These are phyloP conservation scores for Paramormyrops kingsleyae DNA, from an alignment of 2,113 vertebrate genomes.

Conservation along the genomic window DNA sequence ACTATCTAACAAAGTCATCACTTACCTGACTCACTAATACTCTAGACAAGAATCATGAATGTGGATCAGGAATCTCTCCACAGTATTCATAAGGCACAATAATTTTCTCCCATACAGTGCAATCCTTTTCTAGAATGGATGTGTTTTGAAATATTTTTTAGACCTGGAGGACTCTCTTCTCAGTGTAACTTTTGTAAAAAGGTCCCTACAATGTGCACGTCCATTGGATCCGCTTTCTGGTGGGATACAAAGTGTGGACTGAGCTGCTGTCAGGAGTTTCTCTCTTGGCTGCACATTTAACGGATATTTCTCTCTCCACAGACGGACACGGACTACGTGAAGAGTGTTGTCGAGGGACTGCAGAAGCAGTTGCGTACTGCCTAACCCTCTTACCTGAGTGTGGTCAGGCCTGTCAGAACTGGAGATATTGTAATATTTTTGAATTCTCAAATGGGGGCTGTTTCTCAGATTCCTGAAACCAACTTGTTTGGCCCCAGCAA, in stretches of 20 bases:
- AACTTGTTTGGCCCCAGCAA: background rate
- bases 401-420: background rate
- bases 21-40: background rate
- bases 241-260: background rate
- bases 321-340: slow-evolving; percentile 88
- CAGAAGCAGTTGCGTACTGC: slow-evolving; percentile 86
- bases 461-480: background rate
- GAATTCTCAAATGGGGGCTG: background rate
- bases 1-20: background rate
- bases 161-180: background rate
- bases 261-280: background rate
- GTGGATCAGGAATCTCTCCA: background rate
- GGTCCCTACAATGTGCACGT: background rate
- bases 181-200: background rate
- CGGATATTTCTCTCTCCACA: slow-evolving; percentile 45
- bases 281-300: background rate
- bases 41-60: background rate
- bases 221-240: background rate
- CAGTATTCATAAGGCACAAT: background rate
- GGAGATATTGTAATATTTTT: background rate
- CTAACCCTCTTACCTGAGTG: background rate
- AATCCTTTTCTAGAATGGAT: background rate
- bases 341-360: slow-evolving; percentile 77
- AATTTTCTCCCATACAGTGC: background rate
- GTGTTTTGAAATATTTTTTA: background rate